Base-by-base conservation (phyloP, 2,888 invertebrate genomes). In the Tenthredo mesomela region DNA sequence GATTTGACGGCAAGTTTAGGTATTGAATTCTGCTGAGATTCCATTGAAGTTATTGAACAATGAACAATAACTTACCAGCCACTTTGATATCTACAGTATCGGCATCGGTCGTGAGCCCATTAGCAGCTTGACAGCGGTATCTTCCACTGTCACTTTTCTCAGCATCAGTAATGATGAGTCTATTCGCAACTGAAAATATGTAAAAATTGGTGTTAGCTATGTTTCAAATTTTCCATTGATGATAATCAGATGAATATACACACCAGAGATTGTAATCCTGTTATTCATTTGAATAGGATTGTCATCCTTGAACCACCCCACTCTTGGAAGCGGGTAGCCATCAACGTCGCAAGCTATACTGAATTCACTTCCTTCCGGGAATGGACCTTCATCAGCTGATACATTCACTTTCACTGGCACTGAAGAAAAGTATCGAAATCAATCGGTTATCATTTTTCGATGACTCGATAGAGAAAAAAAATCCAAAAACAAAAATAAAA, bases 51-150 rank as follows among this genome's bases (percentile, higher is more conserved):
- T 25, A 61, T 25, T 25, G 5, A 61, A 25, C 25, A 25, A 25
- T 61, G 9, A 67, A 15, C 0, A 67, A 33, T 33, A 5, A 67
- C 91, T 94, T 94, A 98, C 98, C 97, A 95, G 97, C 96, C 61
- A 98, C 96, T 86, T 93, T 94, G 88, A 98, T 95, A 85, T 95
- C 94, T 65, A 97, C 94, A 40, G 95, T 95, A 89, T 96, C 96
- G 33, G 95, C 94, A 88, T 95, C 95, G 61, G 95, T 94, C 84
- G 96, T 96, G 93, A 96, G 96, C 0, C 95, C 94, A 94, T 98
- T 98, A 87, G 94, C 93, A 1, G 98, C 98, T 91, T 96, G 96
- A 93, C 98, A 99, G 80, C 95, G 95, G 93, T 99, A 99, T 87
- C 93, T 94, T 65, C 98, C 98, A 71, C 96, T 95, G 93, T 99